Evolutionary conservation across 2,113 vertebrate genomes (phyloP).

Genomic region (Gallinago jamesoni): DNA sequence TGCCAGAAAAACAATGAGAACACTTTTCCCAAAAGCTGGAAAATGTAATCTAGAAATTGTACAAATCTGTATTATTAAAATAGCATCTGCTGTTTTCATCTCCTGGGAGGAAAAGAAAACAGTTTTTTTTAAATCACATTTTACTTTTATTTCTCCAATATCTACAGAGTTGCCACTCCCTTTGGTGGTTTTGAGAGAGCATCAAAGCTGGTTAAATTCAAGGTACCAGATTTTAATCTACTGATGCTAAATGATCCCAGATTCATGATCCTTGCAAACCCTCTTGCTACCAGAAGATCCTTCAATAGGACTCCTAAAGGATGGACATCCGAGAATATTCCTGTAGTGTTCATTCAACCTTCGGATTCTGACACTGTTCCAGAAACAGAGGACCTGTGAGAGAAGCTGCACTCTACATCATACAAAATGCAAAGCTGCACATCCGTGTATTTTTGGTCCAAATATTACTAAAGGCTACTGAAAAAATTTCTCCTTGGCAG

Average conservation of each 20-base stretch:
- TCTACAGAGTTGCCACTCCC: slow-evolving; percentile 89
- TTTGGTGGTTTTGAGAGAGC: slow-evolving; percentile 91
- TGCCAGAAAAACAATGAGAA: background rate
- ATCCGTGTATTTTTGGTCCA: background rate
- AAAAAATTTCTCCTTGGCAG: slow-evolving; percentile 19
- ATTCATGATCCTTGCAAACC: slow-evolving; percentile 78
- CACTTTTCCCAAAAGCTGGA: background rate
- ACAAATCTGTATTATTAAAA: background rate
- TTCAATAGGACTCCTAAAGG: slow-evolving; percentile 94
- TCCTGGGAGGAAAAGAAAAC: background rate
- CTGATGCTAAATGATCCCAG: slow-evolving; percentile 78
- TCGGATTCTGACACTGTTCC: slow-evolving; percentile 74
- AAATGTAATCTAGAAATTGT: background rate
- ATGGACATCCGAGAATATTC: slow-evolving; percentile 80
- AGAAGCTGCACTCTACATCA: background rate
- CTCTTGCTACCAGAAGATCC: slow-evolving; percentile 79
- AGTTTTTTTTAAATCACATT: background rate
- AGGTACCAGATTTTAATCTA: slow-evolving; percentile 78
- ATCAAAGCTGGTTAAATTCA: slow-evolving; percentile 82
- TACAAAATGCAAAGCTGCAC: background rate
- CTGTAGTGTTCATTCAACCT: slow-evolving; percentile 73
- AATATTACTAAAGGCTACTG: slow-evolving; percentile 26
- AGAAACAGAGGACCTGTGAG: slow-evolving; percentile 95
- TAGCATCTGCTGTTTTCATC: background rate
- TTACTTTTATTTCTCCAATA: slow-evolving; percentile 49